These are phyloP conservation scores for Pantala flavescens DNA, from an alignment of 1,140 invertebrate genomes.

Conservation along the genomic window DNA sequence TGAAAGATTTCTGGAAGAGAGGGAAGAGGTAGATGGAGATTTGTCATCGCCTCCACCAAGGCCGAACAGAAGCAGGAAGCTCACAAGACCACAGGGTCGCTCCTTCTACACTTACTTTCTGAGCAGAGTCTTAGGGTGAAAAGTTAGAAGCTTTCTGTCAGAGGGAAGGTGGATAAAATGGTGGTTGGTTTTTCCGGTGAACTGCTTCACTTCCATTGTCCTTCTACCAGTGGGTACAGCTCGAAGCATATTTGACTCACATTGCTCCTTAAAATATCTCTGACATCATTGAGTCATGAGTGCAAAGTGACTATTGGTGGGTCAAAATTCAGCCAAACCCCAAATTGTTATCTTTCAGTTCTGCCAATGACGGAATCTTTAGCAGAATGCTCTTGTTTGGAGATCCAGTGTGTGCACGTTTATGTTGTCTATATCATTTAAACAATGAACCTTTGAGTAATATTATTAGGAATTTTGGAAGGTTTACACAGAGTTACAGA, in stretches of 20 bases:
- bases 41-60: slow-evolving; percentile 23
- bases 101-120: slow-evolving; percentile 40
- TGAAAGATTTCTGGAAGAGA: not conserved
- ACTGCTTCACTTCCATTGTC: not conserved
- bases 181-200: not conserved
- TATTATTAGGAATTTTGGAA: no score
- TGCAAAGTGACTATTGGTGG: not conserved
- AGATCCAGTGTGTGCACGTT: no score
- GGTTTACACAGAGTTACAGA: no score
- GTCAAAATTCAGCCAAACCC: not conserved
- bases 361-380: no score
- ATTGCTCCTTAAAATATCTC: not conserved
- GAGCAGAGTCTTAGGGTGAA: slow-evolving; percentile 37
- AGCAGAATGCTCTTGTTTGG: no score
- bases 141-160: not conserved
- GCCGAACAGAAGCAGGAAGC: slow-evolving; percentile 32
- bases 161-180: not conserved
- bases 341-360: no score
- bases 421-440: no score
- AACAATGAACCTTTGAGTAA: no score
- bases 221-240: not conserved
- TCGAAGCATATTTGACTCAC: not conserved
- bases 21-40: not conserved
- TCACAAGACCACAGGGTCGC: slow-evolving; percentile 33
- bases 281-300: not conserved